Evolutionary conservation across 2,797 vertebrate genomes (phyloP), one percentile per base, ranked within the genome.

Genomic region (Takifugu ocellatus): DNA sequence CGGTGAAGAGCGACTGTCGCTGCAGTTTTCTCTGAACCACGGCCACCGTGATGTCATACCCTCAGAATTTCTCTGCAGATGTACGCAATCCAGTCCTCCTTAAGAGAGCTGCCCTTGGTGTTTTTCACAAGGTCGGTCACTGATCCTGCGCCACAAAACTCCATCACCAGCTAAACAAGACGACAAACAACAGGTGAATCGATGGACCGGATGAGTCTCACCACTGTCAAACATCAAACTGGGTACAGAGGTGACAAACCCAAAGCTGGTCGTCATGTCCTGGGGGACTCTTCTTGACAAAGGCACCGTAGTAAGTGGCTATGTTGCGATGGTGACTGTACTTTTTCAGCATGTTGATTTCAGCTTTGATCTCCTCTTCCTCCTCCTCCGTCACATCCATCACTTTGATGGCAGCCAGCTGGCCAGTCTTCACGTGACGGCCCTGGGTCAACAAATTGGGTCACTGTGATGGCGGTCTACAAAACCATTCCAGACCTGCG

Each of bases 341-440:
- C 62, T 96, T 97, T 81, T 97, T 97, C 75, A 97, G 76, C 95
- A 97, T 97, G 89, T 97, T 97, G 86, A 97, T 97, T 82, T 97
- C 95, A 25, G 94, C 95, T 74, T 97, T 97, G 78, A 97, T 97
- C 85, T 97, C 95, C 68, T 96, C 95, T 45, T 96, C 95, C 52
- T 97, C 95, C 27, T 97, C 95, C 90, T 97, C 95, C 0, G 95
- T 97, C 39, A 97, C 95, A 44, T 96, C 95, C 95, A 97, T 97
- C 83, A 96, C 95, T 81, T 97, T 97, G 84, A 97, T 97, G 84
- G 95, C 95, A 21, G 95, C 95, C 87, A 97, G 90, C 89, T 96
- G 95, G 74, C 95, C 84, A 0, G 92, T 93, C 78, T 93, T 93
- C 66, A 93, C 92, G 25, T 93, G 92, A 72, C 92, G 91, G 55